A percentile compares a stretch with the other conserved stretches of the same genome.
phyloP scores from a whole-genome alignment of 1,140 invertebrate species.

The Linepithema humile region DNA sequence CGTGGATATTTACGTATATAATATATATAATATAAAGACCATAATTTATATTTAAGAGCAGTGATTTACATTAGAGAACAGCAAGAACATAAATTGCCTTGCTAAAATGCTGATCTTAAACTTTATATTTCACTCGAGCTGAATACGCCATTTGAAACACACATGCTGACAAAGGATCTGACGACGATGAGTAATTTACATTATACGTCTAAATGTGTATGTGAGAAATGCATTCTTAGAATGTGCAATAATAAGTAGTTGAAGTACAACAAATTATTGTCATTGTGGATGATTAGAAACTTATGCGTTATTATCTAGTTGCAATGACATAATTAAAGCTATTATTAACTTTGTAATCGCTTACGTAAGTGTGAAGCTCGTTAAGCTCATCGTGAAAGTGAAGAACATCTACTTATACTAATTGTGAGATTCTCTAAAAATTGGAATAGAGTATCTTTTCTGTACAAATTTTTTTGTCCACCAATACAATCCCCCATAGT shows the following conservation, averaged over 20 bases:
- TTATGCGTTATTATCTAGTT: slow-evolving; percentile 32
- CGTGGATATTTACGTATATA: neutral
- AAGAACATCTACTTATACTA: neutral
- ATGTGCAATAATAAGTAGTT: neutral
- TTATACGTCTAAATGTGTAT: slow-evolving; percentile 11
- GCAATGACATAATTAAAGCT: slow-evolving; percentile 32
- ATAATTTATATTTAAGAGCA: neutral
- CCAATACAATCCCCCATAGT: too few relatives aligned
- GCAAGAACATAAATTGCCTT: neutral
- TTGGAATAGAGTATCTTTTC: neutral
- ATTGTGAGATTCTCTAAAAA: neutral
- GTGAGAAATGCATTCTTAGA: neutral
- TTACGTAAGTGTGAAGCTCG: neutral
- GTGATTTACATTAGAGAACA: too few relatives aligned
- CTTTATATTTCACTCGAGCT: neutral
- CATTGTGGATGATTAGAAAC: slow-evolving; percentile 29
- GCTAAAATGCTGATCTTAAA: neutral
- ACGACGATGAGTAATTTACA: slow-evolving; percentile 28
- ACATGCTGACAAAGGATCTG: neutral
- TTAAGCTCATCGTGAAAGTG: neutral
- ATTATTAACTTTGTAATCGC: slow-evolving; percentile 27
- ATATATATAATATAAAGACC: too few relatives aligned
- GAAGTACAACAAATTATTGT: slow-evolving; percentile 23
- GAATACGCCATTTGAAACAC: neutral
- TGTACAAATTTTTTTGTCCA: neutral